Conservation (phyloP, 2,113 vertebrate species). For the Eulemur macaco region DNA sequence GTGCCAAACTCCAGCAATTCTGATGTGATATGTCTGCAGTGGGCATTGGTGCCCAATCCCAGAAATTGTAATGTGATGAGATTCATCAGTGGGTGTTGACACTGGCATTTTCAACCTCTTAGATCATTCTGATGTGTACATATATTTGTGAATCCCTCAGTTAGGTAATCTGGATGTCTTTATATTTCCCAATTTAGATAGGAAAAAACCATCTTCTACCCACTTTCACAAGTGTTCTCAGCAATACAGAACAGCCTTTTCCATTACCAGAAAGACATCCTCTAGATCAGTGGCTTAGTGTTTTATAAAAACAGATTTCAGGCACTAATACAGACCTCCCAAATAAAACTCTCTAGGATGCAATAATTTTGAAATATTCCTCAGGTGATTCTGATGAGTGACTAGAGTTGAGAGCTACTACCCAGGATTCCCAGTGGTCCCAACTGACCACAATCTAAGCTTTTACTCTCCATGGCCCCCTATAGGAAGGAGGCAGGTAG, state of each 20-base stretch:
- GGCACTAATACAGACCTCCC: neutral
- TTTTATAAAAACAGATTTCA: conserved; percentile 18
- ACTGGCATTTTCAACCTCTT: neutral
- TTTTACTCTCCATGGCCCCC: neutral
- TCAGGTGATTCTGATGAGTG: neutral
- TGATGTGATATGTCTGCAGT: neutral
- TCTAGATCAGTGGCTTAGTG: neutral
- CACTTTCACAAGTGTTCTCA: neutral
- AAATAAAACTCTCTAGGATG: neutral
- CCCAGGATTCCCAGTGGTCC: neutral
- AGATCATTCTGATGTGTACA: neutral
- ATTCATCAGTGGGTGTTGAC: neutral
- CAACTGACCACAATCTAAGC: neutral
- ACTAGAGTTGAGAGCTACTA: neutral
- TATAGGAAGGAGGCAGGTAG: neutral
- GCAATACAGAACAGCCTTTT: neutral
- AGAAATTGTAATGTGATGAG: neutral
- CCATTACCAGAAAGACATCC: neutral
- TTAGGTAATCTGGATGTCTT: neutral
- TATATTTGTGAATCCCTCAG: neutral
- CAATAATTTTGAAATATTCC: neutral
- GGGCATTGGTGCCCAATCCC: neutral
- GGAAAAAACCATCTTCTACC: neutral
- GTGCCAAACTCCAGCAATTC: neutral
- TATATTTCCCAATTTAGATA: neutral